Conservation (phyloP, 2,797 vertebrate genomes). For the Masticophis lateralis region DNA sequence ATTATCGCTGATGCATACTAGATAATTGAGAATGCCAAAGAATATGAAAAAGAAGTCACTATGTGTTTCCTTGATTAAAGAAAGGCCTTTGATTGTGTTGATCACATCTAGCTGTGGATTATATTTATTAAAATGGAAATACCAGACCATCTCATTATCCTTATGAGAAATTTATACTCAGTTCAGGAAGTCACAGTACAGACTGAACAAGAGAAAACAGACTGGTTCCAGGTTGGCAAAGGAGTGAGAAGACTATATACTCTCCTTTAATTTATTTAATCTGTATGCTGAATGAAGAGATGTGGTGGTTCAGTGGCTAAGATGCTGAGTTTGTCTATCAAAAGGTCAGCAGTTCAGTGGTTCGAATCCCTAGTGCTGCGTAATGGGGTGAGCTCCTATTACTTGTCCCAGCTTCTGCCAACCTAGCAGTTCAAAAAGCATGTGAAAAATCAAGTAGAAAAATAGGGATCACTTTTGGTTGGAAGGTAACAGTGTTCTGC, state of each 20-base stretch:
- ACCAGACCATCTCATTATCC: neutral
- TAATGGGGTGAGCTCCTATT: too few relatives aligned
- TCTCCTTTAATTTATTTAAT: neutral
- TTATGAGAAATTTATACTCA: neutral
- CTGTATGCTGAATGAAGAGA: neutral
- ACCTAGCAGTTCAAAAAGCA: too few relatives aligned
- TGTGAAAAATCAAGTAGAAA: too few relatives aligned
- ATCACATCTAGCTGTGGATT: neutral
- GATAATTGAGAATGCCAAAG: neutral
- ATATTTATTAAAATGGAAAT: neutral
- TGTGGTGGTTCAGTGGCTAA: too few relatives aligned
- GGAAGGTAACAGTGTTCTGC: too few relatives aligned
- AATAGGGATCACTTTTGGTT: too few relatives aligned
- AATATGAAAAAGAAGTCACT: neutral
- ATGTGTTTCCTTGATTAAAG: neutral
- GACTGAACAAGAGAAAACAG: neutral
- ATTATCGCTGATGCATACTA: neutral
- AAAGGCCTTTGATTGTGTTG: neutral
- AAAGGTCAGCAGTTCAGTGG: too few relatives aligned
- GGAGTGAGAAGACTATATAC: neutral
- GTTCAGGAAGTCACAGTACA: neutral
- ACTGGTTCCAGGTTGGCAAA: neutral
- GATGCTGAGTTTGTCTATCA: too few relatives aligned
- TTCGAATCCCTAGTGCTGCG: too few relatives aligned
- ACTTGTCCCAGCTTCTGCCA: too few relatives aligned